phyloP scores from a whole-genome alignment of 1,140 invertebrate genomes.

The Drosophila pseudoananassae region DNA sequence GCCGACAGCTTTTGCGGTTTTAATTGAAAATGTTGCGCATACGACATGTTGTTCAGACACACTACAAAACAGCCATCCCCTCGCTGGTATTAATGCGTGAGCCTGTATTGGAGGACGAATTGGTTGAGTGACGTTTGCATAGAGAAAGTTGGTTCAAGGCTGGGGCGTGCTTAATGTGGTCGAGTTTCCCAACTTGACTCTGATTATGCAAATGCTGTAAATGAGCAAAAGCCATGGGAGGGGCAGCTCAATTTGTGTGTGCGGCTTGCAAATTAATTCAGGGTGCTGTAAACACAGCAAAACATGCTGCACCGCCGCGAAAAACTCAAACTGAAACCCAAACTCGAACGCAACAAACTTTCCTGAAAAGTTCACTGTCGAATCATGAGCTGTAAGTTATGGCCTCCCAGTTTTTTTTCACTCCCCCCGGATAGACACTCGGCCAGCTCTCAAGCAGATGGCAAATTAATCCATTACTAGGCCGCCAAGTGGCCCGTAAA shows the following conservation, averaged over 20 bases:
- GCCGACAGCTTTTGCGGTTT: conserved; percentile 65
- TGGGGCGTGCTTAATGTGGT: conserved; percentile 52
- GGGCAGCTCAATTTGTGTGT: conserved; percentile 37
- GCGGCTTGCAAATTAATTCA: conserved; percentile 39
- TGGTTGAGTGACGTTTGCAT: conserved; percentile 48
- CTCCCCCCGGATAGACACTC: too few species aligned
- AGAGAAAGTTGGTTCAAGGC: conserved; percentile 55
- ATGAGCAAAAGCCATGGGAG: conserved; percentile 33
- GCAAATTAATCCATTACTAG: conserved; percentile 65
- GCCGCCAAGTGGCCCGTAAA: conserved; percentile 54
- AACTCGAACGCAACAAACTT: conserved; percentile 20
- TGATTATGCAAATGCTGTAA: conserved; percentile 65
- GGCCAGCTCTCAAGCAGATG: conserved; percentile 15
- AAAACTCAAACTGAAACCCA: background rate
- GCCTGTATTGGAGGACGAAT: conserved; percentile 50
- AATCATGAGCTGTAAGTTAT: conserved; percentile 25
- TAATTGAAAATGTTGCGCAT: conserved; percentile 77
- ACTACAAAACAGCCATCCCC: background rate
- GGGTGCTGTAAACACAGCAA: conserved; percentile 17
- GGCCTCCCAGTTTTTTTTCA: conserved; percentile 8
- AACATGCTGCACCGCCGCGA: conserved; percentile 16
- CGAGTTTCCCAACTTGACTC: conserved; percentile 35
- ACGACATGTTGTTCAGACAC: conserved; percentile 58
- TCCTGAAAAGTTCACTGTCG: conserved; percentile 13
- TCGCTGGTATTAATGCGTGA: conserved; percentile 12